Evolutionary conservation across 2,888 invertebrate genomes (phyloP).

Genomic region (Cosmopolites sordidus): DNA sequence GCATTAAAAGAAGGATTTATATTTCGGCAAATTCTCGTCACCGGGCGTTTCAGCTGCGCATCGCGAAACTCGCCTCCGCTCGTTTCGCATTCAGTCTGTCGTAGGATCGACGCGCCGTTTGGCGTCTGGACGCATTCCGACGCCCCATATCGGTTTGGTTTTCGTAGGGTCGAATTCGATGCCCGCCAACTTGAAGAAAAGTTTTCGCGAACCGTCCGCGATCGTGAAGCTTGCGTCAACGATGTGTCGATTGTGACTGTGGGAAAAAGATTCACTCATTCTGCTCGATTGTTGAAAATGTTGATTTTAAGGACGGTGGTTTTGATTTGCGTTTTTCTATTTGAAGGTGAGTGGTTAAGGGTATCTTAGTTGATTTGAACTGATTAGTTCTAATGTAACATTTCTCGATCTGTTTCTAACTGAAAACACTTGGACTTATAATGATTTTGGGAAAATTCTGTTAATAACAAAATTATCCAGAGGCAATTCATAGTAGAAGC

Average conservation of each 20-base stretch:
- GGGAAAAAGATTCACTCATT: no score
- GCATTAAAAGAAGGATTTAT: no score
- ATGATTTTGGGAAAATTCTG: no score
- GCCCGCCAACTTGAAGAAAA: slow-evolving; percentile 21
- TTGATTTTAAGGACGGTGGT: slow-evolving; percentile 12
- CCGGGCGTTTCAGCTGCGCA: slow-evolving; percentile 15
- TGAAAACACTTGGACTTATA: no score
- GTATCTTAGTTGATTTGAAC: no score
- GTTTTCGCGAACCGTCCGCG: slow-evolving; percentile 10
- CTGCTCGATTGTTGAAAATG: slow-evolving; percentile 6
- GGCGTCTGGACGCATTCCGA: slow-evolving; percentile 30
- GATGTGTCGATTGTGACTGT: no score
- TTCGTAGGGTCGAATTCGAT: slow-evolving; percentile 15
- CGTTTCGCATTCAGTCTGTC: slow-evolving; percentile 25
- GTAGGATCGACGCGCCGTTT: slow-evolving; percentile 25
- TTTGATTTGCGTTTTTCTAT: slow-evolving; percentile 14
- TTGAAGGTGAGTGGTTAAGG: slow-evolving; percentile 23
- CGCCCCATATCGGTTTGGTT: slow-evolving; percentile 30
- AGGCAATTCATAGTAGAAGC: no score
- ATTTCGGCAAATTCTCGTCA: slow-evolving; percentile 14
- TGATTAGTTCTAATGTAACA: no score
- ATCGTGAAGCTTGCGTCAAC: not conserved
- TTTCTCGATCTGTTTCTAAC: no score
- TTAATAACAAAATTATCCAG: no score
- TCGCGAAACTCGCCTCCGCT: slow-evolving; percentile 16